Conservation (phyloP, 2,888 invertebrate species). For the Macrostomum cliftonense region DNA sequence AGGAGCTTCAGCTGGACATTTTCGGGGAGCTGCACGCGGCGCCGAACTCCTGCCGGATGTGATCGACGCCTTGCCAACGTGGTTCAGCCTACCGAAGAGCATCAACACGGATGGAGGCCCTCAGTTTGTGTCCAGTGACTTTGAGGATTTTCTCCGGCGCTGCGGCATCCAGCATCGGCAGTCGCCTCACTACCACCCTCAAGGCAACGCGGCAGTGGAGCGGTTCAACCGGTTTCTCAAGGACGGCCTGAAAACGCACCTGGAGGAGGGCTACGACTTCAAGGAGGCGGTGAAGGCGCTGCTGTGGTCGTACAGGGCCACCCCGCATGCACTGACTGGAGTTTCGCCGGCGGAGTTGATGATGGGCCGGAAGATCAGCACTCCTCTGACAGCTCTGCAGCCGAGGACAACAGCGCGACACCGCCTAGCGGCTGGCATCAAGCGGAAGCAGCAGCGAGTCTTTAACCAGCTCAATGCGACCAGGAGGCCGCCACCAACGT, state of each 20-base stretch:
- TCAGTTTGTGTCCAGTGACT: constrained; percentile 2
- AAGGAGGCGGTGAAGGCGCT: neutral
- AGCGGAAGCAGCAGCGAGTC: too few species aligned
- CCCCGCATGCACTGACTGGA: constrained; percentile 1
- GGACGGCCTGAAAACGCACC: neutral
- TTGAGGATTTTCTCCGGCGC: neutral
- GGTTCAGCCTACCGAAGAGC: constrained; percentile 2
- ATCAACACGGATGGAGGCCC: neutral
- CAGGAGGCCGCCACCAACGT: too few species aligned
- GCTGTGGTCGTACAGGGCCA: neutral
- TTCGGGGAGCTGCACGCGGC: neutral
- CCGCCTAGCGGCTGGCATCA: too few species aligned
- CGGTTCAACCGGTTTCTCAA: constrained; percentile 2
- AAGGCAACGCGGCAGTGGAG: neutral
- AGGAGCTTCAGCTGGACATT: constrained; percentile 2
- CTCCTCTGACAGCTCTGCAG: too few species aligned
- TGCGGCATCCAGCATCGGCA: constrained; percentile 1
- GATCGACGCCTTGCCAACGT: neutral
- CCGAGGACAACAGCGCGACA: too few species aligned
- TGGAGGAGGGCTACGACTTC: constrained; percentile 1
- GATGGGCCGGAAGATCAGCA: neutral
- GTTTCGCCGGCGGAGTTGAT: constrained; percentile 4
- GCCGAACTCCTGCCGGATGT: neutral
- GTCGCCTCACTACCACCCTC: neutral
- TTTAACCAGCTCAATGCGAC: too few species aligned